Percentiles rank a stretch among this genome's conserved stretches.
Evolutionary conservation across 2,888 invertebrate genomes (phyloP).

Genomic region (Danaus chrysippus): DNA sequence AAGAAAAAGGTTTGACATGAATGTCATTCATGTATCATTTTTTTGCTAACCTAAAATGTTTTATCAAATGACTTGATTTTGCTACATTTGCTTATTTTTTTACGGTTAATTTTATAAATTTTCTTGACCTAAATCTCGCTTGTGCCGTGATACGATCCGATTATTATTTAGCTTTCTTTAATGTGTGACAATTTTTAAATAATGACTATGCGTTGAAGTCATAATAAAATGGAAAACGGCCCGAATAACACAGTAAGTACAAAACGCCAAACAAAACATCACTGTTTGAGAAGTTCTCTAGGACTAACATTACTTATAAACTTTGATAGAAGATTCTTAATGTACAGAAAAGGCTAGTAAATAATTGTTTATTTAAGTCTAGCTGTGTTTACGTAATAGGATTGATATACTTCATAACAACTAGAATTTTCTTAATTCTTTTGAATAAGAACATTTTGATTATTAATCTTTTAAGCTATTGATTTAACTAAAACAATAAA

Average conservation of each 20-base stretch:
- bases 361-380: no score
- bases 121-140: conserved; percentile 70
- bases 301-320: background rate
- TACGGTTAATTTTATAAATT: conserved; percentile 74
- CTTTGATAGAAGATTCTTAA: no score
- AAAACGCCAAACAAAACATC: background rate
- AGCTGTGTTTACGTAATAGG: no score
- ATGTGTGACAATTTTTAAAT: conserved; percentile 64
- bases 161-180: conserved; percentile 56
- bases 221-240: conserved; percentile 74
- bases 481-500: no score
- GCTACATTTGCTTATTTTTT: conserved; percentile 66
- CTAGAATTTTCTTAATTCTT: no score
- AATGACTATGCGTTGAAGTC: conserved; percentile 67
- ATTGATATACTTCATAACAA: no score
- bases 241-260: conserved; percentile 75
- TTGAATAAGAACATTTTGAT: no score
- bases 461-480: no score
- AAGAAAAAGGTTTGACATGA: conserved; percentile 78
- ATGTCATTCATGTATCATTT: conserved; percentile 74
- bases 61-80: conserved; percentile 77
- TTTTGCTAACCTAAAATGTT: conserved; percentile 80
- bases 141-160: conserved; percentile 62
- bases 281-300: background rate
- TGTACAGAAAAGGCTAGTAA: no score